Conservation (phyloP, 2,113 vertebrate species). For the Elaphurus davidianus region DNA sequence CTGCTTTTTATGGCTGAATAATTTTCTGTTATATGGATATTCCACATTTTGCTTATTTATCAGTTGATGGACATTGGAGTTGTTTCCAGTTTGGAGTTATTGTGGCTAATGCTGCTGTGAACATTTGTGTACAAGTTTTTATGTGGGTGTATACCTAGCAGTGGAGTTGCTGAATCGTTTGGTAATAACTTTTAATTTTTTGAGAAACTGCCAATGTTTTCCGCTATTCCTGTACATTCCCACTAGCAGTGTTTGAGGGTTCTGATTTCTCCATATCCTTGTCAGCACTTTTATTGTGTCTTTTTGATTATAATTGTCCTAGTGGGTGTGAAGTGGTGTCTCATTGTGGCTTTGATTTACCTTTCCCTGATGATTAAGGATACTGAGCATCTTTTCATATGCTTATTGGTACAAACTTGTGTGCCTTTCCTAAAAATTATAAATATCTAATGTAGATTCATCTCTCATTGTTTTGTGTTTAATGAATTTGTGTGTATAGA, state of each 20-base stretch:
- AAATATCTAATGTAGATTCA: neutral
- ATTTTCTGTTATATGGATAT: neutral
- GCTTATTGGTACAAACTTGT: neutral
- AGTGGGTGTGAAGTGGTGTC: neutral
- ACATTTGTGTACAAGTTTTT: neutral
- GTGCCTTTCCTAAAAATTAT: neutral
- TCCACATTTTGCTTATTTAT: neutral
- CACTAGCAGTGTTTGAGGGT: neutral
- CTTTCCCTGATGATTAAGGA: neutral
- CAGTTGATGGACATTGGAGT: neutral
- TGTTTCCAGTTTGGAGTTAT: neutral
- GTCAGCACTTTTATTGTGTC: neutral
- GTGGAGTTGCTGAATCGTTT: neutral
- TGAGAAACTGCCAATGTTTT: neutral
- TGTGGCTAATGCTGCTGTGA: neutral
- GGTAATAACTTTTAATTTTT: neutral
- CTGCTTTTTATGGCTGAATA: neutral
- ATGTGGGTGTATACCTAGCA: neutral
- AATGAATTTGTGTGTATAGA: neutral
- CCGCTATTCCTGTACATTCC: neutral
- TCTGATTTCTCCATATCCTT: neutral
- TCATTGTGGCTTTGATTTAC: slow-evolving; percentile 14
- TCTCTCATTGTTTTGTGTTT: slow-evolving; percentile 26
- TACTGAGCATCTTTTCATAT: neutral
- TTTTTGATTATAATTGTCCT: neutral